A percentile compares a stretch with the other conserved stretches of the same genome.
Conservation (phyloP, 2,113 vertebrate genomes). For the Myiagra hebetior region DNA sequence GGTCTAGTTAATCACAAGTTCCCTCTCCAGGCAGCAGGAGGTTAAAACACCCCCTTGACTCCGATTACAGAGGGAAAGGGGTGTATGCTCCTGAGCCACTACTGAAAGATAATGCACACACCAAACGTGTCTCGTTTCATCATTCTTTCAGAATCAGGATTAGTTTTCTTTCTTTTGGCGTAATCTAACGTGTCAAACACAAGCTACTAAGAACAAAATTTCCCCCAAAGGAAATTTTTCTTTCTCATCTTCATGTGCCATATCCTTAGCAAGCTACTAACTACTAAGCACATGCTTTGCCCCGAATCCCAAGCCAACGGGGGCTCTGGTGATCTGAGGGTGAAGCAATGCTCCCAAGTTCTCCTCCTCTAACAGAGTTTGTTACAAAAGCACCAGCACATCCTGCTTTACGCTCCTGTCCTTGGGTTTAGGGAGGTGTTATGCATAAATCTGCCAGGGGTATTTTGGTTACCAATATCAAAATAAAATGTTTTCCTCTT, state of each 20-base stretch:
- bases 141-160: background rate
- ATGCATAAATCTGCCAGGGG: background rate
- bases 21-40: conserved; percentile 57
- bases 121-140: background rate
- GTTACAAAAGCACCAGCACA: background rate
- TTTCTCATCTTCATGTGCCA: background rate
- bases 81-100: background rate
- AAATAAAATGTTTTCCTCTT: background rate
- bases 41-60: conserved; percentile 47
- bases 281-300: background rate
- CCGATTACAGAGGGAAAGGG: background rate
- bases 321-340: background rate
- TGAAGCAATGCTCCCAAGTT: background rate
- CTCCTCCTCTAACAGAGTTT: background rate
- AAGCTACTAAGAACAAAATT: background rate
- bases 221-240: background rate
- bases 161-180: conserved; percentile 2
- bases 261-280: background rate
- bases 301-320: rapidly evolving
- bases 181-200: conserved; percentile 11
- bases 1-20: conserved; percentile 27
- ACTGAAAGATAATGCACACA: background rate
- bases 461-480: background rate
- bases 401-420: rapidly evolving
- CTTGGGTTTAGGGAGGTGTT: background rate